Percentiles rank a stretch among this genome's conserved stretches.
Evolutionary conservation across 1,140 invertebrate species (phyloP).

Genomic region (Dendroctonus ponderosae): DNA sequence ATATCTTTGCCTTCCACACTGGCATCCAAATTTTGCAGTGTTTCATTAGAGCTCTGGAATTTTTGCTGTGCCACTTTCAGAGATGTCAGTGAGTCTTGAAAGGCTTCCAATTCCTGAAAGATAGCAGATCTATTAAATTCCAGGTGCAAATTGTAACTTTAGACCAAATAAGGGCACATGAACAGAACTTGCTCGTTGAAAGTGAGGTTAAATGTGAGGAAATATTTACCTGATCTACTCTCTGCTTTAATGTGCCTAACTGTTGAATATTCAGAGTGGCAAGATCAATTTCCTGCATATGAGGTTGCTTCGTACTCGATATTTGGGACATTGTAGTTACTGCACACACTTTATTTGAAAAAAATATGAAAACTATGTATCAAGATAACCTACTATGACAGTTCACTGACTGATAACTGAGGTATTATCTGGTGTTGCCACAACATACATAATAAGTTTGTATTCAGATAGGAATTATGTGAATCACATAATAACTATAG

Average conservation of each 20-base stretch:
- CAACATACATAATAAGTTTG: too few relatives aligned
- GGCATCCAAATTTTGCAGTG: slow-evolving; percentile 76
- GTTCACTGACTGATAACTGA: too few relatives aligned
- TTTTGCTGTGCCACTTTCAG: slow-evolving; percentile 87
- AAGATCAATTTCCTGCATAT: slow-evolving; percentile 73
- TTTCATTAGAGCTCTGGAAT: slow-evolving; percentile 83
- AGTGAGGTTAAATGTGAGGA: slow-evolving; percentile 30
- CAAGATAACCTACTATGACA: too few relatives aligned
- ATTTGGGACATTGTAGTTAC: slow-evolving; percentile 58
- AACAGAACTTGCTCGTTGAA: slow-evolving; percentile 8
- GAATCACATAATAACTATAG: too few relatives aligned
- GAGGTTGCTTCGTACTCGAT: slow-evolving; percentile 57
- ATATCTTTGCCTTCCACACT: slow-evolving; percentile 76
- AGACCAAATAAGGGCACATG: slow-evolving; percentile 8
- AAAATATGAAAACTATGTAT: too few relatives aligned
- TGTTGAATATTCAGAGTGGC: slow-evolving; percentile 75
- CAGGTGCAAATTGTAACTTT: not conserved
- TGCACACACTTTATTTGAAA: too few relatives aligned
- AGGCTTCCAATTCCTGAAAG: slow-evolving; percentile 75
- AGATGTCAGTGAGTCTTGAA: slow-evolving; percentile 84
- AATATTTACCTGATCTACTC: slow-evolving; percentile 74
- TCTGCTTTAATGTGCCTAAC: slow-evolving; percentile 77
- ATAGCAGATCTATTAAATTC: not conserved
- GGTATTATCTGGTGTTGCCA: too few relatives aligned
- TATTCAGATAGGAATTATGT: too few relatives aligned